Conservation (phyloP, 2,113 vertebrate genomes). For the Hemibagrus wyckioides region DNA sequence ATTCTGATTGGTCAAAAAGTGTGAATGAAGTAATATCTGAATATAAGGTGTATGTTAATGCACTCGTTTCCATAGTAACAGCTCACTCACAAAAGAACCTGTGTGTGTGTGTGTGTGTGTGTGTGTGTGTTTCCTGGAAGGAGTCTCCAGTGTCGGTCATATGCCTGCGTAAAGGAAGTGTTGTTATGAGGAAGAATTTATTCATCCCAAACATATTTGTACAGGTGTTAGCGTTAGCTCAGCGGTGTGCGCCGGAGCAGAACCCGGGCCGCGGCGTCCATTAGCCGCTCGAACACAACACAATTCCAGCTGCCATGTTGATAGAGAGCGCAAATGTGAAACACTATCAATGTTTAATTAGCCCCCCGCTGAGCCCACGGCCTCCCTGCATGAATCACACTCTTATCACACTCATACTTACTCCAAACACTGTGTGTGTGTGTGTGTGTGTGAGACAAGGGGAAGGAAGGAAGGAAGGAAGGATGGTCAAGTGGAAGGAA, state of each 20-base stretch:
- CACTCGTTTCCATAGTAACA: background rate
- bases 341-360: conserved; percentile 97
- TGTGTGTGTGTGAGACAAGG: conserved; percentile 10
- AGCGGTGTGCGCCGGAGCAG: background rate
- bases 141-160: background rate
- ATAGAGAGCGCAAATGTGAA: conserved; percentile 87
- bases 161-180: background rate
- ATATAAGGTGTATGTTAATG: background rate
- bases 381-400: conserved; percentile 45
- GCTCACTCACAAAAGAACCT: too few relatives aligned
- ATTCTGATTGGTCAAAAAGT: background rate
- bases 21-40: too few relatives aligned
- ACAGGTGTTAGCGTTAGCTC: background rate
- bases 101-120: background rate
- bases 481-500: too few relatives aligned
- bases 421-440: conserved; percentile 29
- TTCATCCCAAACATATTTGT: background rate
- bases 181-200: background rate
- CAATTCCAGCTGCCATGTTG: conserved; percentile 97
- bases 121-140: background rate
- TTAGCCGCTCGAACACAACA: conserved; percentile 92
- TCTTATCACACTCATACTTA: conserved; percentile 37
- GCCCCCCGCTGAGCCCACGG: conserved; percentile 32
- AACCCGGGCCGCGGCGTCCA: conserved; percentile 79
- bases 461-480: too few relatives aligned